Base-by-base conservation (phyloP, 2,888 invertebrate genomes). In the Dryococelus australis region DNA sequence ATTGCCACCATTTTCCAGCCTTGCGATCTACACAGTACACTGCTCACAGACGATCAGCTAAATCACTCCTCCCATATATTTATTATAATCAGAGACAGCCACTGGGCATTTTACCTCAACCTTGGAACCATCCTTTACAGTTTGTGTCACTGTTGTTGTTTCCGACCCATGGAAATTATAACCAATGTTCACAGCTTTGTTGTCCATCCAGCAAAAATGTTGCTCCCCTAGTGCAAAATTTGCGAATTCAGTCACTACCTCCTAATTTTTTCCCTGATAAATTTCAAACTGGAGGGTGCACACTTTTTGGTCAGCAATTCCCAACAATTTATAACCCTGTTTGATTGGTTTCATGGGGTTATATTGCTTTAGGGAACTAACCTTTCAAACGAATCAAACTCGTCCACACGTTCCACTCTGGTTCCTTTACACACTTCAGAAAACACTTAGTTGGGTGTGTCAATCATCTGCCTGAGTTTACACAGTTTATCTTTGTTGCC, bases 201-300 rank as follows among this genome's bases (percentile, higher is more conserved):
- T n/a, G n/a, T n/a, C n/a, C n/a, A 86, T 90, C 89, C 28, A 90
- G 86, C 12, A 90, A 84, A 90, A 89, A 51, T 90, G 90, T 43
- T 27, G 28, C 26, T 83, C 83, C 28, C 83, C 12, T 1, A 83
- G 83, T 0, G 16, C 28, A 27, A 26, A 43, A 2, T 83, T 83
- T 24, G n/a, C 83, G 26, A 81, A 81, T 27, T 81, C 81, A 13
- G 9, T 20, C 9, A 5, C 8, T 12, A 81, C 13, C 26, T 27
- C 81, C 28, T 27, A 5, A 27, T 81, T 5, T 80, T 86, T 86
- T 4, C 81, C 86, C 13, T 81, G 86, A 26, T 86, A 90, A n/a
- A 89, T 88, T 81, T 89, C 89, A 87, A 90, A 90, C 84, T 85
- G 88, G 20, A 79, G 27, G 9, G 90, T 87, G 86, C 88, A 90